A percentile compares a stretch with the other conserved stretches of the same genome.
Conservation (phyloP, 2,888 invertebrate genomes). For the Epinotia nisella region DNA sequence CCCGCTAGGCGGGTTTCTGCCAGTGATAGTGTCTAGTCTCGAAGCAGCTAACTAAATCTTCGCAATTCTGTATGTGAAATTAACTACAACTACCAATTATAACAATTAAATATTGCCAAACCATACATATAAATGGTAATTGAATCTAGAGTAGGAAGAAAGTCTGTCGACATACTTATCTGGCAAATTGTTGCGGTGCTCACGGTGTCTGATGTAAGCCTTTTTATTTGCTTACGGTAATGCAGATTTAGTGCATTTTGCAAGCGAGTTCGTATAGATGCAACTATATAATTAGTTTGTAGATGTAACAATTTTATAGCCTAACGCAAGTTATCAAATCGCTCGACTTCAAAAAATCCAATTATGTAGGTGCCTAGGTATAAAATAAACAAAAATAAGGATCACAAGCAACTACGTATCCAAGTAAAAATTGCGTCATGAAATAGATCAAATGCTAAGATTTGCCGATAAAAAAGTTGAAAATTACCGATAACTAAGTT, state of each 20-base stretch:
- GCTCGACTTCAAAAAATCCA: neutral
- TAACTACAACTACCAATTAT: too few relatives aligned
- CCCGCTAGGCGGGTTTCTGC: too few relatives aligned
- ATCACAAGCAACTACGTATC: too few relatives aligned
- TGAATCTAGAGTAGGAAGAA: slow-evolving; percentile 41
- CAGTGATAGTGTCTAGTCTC: too few relatives aligned
- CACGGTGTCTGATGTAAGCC: slow-evolving; percentile 34
- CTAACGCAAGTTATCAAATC: neutral
- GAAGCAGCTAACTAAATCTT: too few relatives aligned
- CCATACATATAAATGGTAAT: slow-evolving; percentile 6
- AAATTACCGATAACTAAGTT: too few relatives aligned
- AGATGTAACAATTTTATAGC: slow-evolving; percentile 7
- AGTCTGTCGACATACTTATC: slow-evolving; percentile 33
- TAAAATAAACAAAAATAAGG: too few relatives aligned
- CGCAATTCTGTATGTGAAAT: too few relatives aligned
- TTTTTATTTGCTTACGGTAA: slow-evolving; percentile 42
- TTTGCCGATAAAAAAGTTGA: too few relatives aligned
- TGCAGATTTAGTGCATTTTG: slow-evolving; percentile 42
- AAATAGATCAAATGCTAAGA: too few relatives aligned
- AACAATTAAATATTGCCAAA: slow-evolving; percentile 6
- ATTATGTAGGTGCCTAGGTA: too few relatives aligned
- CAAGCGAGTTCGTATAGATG: slow-evolving; percentile 18
- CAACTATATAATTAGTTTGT: slow-evolving; percentile 31
- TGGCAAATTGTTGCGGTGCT: slow-evolving; percentile 29
- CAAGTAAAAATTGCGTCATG: too few relatives aligned